phyloP scores from a whole-genome alignment of 1,140 invertebrate genomes.

The Drosophila funebris region DNA sequence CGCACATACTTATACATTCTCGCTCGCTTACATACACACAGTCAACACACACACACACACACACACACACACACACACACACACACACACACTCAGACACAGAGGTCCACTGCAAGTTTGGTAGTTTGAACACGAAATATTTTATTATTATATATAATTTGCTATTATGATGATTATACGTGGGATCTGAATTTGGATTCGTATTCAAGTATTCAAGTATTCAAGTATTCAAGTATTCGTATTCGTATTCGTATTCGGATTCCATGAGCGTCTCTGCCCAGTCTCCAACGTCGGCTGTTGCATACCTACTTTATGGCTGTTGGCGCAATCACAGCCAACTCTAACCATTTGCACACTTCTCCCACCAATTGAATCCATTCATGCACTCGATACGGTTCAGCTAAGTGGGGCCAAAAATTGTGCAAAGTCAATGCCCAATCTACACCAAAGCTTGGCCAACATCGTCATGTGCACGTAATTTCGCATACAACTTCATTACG shows the following conservation, averaged over 20 bases:
- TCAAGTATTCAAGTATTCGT: too few species aligned
- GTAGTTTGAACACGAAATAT: conserved; percentile 80
- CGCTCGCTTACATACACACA: conserved; percentile 2
- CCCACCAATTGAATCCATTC: conserved; percentile 19
- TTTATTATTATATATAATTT: conserved; percentile 83
- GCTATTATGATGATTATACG: conserved; percentile 80
- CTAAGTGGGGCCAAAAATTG: background rate
- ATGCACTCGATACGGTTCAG: conserved; percentile 5
- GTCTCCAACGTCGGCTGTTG: conserved; percentile 16
- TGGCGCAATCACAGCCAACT: conserved; percentile 56
- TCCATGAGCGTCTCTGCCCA: conserved; percentile 42
- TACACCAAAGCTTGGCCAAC: background rate
- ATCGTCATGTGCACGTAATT: background rate
- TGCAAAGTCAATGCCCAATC: background rate
- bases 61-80: conserved; percentile 8
- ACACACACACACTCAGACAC: conserved; percentile 13
- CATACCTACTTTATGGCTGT: conserved; percentile 77
- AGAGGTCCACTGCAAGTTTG: conserved; percentile 48
- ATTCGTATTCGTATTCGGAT: conserved; percentile 35
- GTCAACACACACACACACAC: background rate
- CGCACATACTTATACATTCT: too few species aligned
- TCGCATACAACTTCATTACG: background rate
- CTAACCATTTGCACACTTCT: conserved; percentile 5
- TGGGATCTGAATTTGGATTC: conserved; percentile 43
- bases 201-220: too few species aligned